A percentile compares a stretch with the other conserved stretches of the same genome.
phyloP scores from a whole-genome alignment of 2,113 vertebrate species.

The Garra rufa region DNA sequence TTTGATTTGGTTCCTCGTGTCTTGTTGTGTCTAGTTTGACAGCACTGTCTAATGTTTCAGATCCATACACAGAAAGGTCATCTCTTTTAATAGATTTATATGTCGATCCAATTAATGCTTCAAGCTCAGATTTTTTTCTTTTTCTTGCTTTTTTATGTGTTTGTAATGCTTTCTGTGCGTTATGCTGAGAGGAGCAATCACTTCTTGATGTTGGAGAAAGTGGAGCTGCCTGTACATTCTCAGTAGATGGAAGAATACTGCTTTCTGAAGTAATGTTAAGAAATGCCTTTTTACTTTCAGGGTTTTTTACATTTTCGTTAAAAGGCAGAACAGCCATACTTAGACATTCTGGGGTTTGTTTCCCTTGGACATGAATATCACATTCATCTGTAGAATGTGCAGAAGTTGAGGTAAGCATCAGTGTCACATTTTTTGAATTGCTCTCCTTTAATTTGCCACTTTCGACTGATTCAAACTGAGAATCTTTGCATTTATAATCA shows the following conservation, averaged over 20 bases:
- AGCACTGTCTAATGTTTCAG: neutral
- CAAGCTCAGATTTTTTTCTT: constrained; percentile 2
- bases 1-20: neutral
- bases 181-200: neutral
- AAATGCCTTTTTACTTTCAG: neutral
- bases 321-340: neutral
- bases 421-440: neutral
- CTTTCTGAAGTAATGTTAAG: neutral
- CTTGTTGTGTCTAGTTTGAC: neutral
- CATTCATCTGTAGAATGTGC: neutral
- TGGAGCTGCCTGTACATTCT: neutral
- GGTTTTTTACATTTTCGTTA: neutral
- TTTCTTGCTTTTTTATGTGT: constrained; percentile 14
- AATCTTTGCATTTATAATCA: neutral
- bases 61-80: neutral
- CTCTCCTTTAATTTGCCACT: constrained; percentile 2
- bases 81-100: neutral
- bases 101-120: neutral
- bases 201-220: neutral
- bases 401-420: too few relatives aligned
- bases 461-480: neutral
- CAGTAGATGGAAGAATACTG: neutral
- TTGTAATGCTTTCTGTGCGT: constrained; percentile 3
- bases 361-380: neutral
- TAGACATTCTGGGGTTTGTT: neutral